Evolutionary conservation across 2,797 vertebrate genomes (phyloP).

Genomic region (Hydrophis major): DNA sequence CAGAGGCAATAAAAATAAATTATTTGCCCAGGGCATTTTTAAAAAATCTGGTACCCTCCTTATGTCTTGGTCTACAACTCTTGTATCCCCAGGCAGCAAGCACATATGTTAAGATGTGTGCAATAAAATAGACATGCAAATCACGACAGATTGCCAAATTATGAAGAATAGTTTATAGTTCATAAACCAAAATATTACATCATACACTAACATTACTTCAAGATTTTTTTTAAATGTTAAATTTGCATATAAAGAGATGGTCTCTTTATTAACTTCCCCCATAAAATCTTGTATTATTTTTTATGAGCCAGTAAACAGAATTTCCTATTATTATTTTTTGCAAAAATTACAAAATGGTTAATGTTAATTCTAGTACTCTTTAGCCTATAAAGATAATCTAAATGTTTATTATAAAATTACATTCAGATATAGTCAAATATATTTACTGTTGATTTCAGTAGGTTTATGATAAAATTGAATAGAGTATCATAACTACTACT

Average conservation of each 20-base stretch:
- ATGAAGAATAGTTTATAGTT: not conserved
- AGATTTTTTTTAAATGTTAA: not conserved
- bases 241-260: not conserved
- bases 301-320: not conserved
- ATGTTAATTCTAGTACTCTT: not conserved
- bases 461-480: not conserved
- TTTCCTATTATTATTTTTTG: not conserved
- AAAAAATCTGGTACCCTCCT: not conserved
- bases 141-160: slow-evolving; percentile 29
- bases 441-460: not conserved
- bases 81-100: not conserved
- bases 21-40: not conserved
- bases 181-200: slow-evolving; percentile 15
- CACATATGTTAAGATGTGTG: slow-evolving; percentile 15
- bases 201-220: not conserved
- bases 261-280: not conserved
- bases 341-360: not conserved
- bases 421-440: not conserved
- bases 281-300: not conserved
- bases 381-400: not conserved
- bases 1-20: not conserved
- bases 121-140: slow-evolving; percentile 26
- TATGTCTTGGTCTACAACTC: not conserved
- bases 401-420: not conserved
- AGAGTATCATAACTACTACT: not conserved